These are phyloP conservation scores for Adelges cooleyi DNA, from an alignment of 1,140 invertebrate species.

Conservation along the genomic window DNA sequence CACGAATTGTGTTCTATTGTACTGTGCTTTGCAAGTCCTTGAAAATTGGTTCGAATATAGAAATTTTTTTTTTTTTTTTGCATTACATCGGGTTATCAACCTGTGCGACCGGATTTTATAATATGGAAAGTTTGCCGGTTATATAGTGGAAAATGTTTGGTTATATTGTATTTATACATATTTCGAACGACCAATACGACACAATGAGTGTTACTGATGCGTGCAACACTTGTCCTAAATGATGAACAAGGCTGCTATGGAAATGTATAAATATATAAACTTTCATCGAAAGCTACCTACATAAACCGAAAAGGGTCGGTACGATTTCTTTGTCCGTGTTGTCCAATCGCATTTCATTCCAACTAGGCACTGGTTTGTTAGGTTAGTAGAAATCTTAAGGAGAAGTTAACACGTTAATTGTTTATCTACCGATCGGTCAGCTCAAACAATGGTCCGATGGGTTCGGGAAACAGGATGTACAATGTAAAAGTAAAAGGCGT, in stretches of 20 bases:
- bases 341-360: no score
- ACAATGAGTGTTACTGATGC: constrained; percentile 22
- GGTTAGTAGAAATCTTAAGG: no score
- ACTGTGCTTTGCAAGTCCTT: no score
- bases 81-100: constrained; percentile 16
- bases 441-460: constrained; percentile 21
- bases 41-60: no score
- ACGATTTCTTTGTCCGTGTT: no score
- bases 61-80: no score
- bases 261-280: neutral
- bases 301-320: no score
- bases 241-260: constrained; percentile 2
- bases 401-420: no score
- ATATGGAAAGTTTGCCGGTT: neutral
- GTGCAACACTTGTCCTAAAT: constrained; percentile 16
- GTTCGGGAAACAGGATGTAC: neutral
- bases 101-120: neutral
- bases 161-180: constrained; percentile 5
- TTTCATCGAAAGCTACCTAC: no score
- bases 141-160: neutral
- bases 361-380: no score
- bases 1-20: no score
- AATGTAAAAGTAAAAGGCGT: constrained; percentile 22
- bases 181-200: no score
- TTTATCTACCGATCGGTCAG: neutral